phyloP scores from a whole-genome alignment of 2,113 vertebrate genomes.

The Corythaixoides concolor region DNA sequence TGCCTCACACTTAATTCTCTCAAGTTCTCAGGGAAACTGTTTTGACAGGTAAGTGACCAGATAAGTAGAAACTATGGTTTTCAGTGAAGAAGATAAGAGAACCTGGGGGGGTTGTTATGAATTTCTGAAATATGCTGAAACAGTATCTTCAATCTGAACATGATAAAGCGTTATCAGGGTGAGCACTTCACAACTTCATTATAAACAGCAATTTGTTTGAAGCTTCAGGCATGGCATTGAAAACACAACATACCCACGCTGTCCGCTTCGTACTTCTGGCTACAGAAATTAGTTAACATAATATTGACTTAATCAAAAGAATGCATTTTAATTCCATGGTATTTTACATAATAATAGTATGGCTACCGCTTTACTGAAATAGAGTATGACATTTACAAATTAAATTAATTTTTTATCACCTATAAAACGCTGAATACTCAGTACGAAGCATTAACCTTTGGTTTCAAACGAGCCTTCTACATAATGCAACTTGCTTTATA shows the following conservation, averaged over 20 bases:
- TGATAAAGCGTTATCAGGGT: constrained; percentile 29
- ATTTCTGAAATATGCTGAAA: constrained; percentile 23
- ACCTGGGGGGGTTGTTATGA: neutral
- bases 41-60: constrained; percentile 11
- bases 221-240: neutral
- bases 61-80: neutral
- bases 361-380: neutral
- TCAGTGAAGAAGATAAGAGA: constrained; percentile 8
- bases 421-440: neutral
- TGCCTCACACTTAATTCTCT: neutral
- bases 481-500: neutral
- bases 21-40: neutral
- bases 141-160: constrained; percentile 19
- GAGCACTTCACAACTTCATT: constrained; percentile 46
- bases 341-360: constrained; percentile 8
- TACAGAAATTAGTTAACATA: neutral
- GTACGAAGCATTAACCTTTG: neutral
- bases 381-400: neutral
- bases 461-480: constrained; percentile 11
- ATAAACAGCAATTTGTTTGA: constrained; percentile 23
- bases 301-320: neutral
- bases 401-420: constrained; percentile 17
- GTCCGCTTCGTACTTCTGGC: neutral
- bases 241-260: neutral
- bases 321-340: constrained; percentile 1